Evolutionary conservation across 2,113 vertebrate genomes (phyloP), one percentile per base, ranked within the genome.

Genomic region (Falco punctatus): DNA sequence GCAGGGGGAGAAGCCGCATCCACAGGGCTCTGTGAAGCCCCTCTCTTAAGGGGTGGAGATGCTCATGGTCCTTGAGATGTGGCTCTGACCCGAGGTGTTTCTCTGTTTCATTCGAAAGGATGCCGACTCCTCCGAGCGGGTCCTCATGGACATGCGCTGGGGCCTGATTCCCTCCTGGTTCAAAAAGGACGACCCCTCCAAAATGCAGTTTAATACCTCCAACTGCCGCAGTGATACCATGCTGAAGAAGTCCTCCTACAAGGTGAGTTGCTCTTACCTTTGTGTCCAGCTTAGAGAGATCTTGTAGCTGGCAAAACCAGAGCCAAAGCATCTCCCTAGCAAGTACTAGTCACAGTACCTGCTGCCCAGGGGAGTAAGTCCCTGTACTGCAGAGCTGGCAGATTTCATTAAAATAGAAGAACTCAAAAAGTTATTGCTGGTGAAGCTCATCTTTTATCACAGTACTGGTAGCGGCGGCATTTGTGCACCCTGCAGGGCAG

Each of bases 161-260:
- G 99, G 99, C 57, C 97, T 99, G 38, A 81, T 99, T 42, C 99
- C 99, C 9, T 95, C 98, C 35, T 99, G 99, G 99, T 99, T 99
- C 96, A 99, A 97, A 83, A 98, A 99, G 79, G 91, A 82, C 2
- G 98, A 99, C 93, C 99, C 99, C 27, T 98, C 97, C 79, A 99
- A 99, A 90, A 98, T 99, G 98, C 98, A 97, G 32, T 99, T 98
- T 96, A 99, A 97, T 61, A 99, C 98, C 61, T 98, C 94, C 89
- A 99, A 99, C 94, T 99, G 99, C 84, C 99, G 99, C 81, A 99
- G 99, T 4, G 99, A 99, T 46, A 99, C 98, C 84, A 98, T 99
- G 67, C 83, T 99, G 96, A 97, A 98, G 96, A 99, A 99, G 84
- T 98, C 97, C 57, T 98, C 99, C 7, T 99, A 99, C 94, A 99